phyloP scores from a whole-genome alignment of 2,888 invertebrate genomes.

The Drosophila stalkeri region DNA sequence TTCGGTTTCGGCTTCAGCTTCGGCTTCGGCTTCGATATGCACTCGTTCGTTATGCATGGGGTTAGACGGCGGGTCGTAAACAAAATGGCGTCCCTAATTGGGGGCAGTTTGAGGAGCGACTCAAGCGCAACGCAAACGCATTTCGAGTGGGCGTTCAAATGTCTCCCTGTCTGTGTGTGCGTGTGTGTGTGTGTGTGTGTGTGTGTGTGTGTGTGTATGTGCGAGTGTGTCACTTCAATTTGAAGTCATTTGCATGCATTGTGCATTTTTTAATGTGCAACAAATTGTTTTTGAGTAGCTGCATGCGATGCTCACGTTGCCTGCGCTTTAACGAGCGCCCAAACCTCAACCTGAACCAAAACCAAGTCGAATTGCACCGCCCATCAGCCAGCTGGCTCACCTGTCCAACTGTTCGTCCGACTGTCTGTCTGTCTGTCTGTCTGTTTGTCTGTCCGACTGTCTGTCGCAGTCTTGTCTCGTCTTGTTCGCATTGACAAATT shows the following conservation, averaged over 20 bases:
- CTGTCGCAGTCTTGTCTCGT: constrained; percentile 36
- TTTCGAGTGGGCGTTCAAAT: constrained; percentile 21
- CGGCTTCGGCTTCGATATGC: constrained; percentile 45
- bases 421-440: constrained; percentile 11
- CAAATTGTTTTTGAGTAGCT: constrained; percentile 81
- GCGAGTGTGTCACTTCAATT: constrained; percentile 73
- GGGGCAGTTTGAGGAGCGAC: constrained; percentile 62
- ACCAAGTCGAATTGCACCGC: constrained; percentile 6
- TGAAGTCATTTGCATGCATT: constrained; percentile 79
- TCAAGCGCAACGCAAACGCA: constrained; percentile 64
- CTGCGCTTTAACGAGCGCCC: constrained; percentile 49
- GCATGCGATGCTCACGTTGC: constrained; percentile 67
- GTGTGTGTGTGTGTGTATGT: constrained; percentile 17
- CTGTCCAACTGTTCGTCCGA: constrained; percentile 29
- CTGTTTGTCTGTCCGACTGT: constrained; percentile 39
- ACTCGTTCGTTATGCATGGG: constrained; percentile 49
- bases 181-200: constrained; percentile 5
- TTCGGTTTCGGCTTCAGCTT: constrained; percentile 18
- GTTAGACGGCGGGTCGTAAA: constrained; percentile 53
- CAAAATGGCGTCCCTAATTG: constrained; percentile 78
- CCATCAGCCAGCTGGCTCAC: constrained; percentile 38
- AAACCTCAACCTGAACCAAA: constrained; percentile 26
- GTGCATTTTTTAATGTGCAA: constrained; percentile 76
- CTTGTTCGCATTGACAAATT: constrained; percentile 82
- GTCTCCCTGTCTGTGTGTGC: constrained; percentile 1